These are phyloP conservation scores for Timema cristinae DNA, from an alignment of 2,888 invertebrate species.

Conservation along the genomic window DNA sequence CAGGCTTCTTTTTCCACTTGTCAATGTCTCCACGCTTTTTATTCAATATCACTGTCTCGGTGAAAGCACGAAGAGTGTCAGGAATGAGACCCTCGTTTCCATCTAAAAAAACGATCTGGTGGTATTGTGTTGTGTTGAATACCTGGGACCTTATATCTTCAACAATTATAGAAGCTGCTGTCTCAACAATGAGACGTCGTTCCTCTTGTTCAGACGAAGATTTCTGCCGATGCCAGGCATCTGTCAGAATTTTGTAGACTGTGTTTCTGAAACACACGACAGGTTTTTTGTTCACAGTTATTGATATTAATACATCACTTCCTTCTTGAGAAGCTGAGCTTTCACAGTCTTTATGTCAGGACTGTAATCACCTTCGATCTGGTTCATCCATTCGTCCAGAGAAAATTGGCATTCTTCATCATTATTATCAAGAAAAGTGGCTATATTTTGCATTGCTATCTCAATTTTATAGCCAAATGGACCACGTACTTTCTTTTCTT, in stretches of 20 bases:
- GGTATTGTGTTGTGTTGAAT: background rate
- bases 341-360: slow-evolving; percentile 14
- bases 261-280: slow-evolving; percentile 12
- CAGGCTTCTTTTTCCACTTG: too few species aligned
- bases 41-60: too few species aligned
- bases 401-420: slow-evolving; percentile 22
- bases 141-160: too few species aligned
- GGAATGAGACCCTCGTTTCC: too few species aligned
- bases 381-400: slow-evolving; percentile 16
- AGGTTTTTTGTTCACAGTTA: slow-evolving; percentile 14
- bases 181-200: too few species aligned
- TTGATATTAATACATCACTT: slow-evolving; percentile 18
- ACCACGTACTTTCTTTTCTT: slow-evolving; percentile 13
- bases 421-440: slow-evolving; percentile 17
- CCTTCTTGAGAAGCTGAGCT: slow-evolving; percentile 11
- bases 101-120: slow-evolving; percentile 5
- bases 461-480: slow-evolving; percentile 13
- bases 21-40: too few species aligned
- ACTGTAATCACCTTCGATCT: slow-evolving; percentile 10
- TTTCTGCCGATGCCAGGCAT: background rate
- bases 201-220: too few species aligned
- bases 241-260: slow-evolving; percentile 9
- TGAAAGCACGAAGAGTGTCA: too few species aligned
- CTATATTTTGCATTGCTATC: slow-evolving; percentile 11
- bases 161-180: too few species aligned